Base-by-base conservation (phyloP, 2,888 invertebrate species). In the Pseudoips prasinana region DNA sequence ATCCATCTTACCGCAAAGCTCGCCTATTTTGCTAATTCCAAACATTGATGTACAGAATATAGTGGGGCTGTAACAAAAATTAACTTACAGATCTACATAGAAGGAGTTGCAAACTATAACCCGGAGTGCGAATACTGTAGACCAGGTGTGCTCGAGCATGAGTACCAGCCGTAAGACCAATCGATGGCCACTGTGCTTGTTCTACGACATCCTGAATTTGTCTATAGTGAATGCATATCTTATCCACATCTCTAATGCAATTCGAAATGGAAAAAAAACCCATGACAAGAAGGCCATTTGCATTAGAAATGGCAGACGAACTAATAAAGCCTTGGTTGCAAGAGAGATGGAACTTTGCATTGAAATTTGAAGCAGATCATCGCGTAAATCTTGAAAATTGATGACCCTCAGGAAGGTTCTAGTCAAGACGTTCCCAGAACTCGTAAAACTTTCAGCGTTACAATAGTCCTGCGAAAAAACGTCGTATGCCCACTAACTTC, bases 121-220 rank as follows among this genome's bases (percentile, higher is more conserved):
- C n/a, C n/a, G n/a, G 8, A 33, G 39, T 20, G 44, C 33, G 4
- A 43, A 48, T 29, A 42, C 39, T 10, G 31, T 51, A 7, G 46
- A 48, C 17, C 20, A 20, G 7, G 7, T 20, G 20, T 20, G 20
- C 20, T 20, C 41, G 5, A 36, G 28, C 9, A 44, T 46, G 46
- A 37, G 33, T 31, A 37, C 34, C 9, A 36, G 26, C 30, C 36
- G 44, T 7, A 44, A 47, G 20, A 46, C 36, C 20, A 44, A 44
- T 20, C 29, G 38, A 29, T 49, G 38, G 46, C 49, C 38, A 18
- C 25, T 39, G 22, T 28, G 36, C 10, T 29, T 40, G 30, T 53
- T 53, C 18, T 44, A 41, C 32, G 29, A 30, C 22, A 48, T 54
- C 10, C 23, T 50, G 18, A 45, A 54, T 31, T 6, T 48, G 10